Conservation (phyloP, 1,140 invertebrate genomes). For the Trachymyrmex cornetzi region DNA sequence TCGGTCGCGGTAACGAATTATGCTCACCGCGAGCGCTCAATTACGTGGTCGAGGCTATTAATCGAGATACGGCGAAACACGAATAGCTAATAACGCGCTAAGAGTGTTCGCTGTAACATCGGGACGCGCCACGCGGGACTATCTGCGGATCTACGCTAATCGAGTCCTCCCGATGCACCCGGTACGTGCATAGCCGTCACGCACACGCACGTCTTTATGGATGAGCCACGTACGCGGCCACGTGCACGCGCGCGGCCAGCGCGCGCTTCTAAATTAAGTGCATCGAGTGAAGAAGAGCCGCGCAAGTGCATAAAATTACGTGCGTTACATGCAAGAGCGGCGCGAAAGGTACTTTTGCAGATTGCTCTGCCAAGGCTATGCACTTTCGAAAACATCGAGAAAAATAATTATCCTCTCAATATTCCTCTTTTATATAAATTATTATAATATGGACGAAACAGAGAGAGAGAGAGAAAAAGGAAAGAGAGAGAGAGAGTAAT, state of each 20-base stretch:
- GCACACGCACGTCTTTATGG: conserved; percentile 52
- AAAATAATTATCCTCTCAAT: conserved; percentile 22
- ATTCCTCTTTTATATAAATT: not conserved
- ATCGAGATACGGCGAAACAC: conserved; percentile 73
- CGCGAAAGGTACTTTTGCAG: conserved; percentile 7
- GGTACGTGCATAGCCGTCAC: conserved; percentile 61
- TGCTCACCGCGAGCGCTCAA: conserved; percentile 67
- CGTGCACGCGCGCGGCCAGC: conserved; percentile 26
- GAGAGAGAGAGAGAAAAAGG: not conserved
- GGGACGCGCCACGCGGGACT: conserved; percentile 59
- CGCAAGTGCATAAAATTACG: conserved; percentile 58
- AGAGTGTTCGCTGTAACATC: conserved; percentile 69
- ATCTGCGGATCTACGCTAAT: conserved; percentile 75
- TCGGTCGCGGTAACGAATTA: conserved; percentile 69
- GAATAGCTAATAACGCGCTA: conserved; percentile 70
- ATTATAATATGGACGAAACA: not conserved
- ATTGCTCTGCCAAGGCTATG: not conserved
- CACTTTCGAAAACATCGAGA: conserved; percentile 16
- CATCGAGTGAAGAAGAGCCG: conserved; percentile 40
- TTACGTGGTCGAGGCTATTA: conserved; percentile 68
- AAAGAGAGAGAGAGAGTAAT: not conserved
- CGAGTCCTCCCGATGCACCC: conserved; percentile 66
- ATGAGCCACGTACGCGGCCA: conserved; percentile 27
- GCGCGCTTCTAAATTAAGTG: conserved; percentile 63
- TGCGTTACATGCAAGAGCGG: conserved; percentile 35